Base-by-base conservation (phyloP, 2,113 vertebrate genomes). In the Catharus fuscescens region DNA sequence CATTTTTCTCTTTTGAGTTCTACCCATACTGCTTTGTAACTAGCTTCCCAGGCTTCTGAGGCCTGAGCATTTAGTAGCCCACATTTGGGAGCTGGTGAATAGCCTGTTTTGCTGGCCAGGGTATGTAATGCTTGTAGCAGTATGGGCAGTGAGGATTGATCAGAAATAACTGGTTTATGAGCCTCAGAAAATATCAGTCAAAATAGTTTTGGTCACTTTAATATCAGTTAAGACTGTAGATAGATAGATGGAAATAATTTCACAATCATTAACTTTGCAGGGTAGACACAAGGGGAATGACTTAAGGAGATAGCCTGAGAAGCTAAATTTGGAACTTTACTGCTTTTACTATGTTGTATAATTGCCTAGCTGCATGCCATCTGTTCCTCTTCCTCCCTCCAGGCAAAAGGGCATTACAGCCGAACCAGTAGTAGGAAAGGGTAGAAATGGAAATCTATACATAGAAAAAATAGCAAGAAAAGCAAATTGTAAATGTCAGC, bases 321-420 rank as follows among this genome's bases (percentile, higher is more conserved):
- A 89, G 90, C 81, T 88, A 88, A 94, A 93, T 90, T 69, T 88
- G 66, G 71, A 95, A 90, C 66, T 87, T 84, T 66, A 67, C 47
- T 76, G 78, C 45, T 91, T 91, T 91, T 72, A 62, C 73, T 91
- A 29, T 44, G 45, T 56, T 93, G 45, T 76, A n/a, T 93, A 95
- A 88, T 93, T 94, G 79, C 73, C 53, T 94, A 76, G 53, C 53
- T 93, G 79, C 29, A 80, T 69, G 61, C 90, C 93, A 94, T 93
- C 93, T 93, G 93, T 85, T 95, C 57, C 7, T 81, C 56, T 96
- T 90, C 60, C 74, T 92, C 59, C 78, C 70, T 96, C 8, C 66
- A 94, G 84, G 70, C 90, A 87, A 96, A 95, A 95, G 84, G 90
- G 73, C 80, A 91, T 67, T 95, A 73, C 28, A 92, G 32, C 6